Evolutionary conservation across 2,797 vertebrate genomes (phyloP), one percentile per base, ranked within the genome.

Genomic region (Falco biarmicus): DNA sequence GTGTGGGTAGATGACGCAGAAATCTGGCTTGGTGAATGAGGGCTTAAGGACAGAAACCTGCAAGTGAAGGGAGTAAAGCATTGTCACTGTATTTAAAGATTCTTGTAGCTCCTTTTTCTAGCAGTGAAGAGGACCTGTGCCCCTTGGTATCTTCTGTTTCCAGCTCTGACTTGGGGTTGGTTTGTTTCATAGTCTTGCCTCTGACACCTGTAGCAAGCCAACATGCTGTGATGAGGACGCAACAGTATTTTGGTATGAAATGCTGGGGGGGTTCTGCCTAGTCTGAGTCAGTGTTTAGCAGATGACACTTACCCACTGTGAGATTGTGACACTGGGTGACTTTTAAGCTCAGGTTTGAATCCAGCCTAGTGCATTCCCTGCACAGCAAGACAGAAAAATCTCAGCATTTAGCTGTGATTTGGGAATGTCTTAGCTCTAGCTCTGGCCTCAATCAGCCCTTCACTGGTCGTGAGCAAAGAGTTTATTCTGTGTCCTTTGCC

Each of bases 1-100:
- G 79, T 79, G 84, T 0, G 2, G 60, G 79, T 79, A 84, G 87
- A n/a, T 4, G 18, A 93, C 48, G 66, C 84, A 91, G 89, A 84
- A 93, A 78, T 87, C 76, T 82, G 57, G 37, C 82, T 53, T n/a
- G 1, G 6, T 60, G 61, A 88, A 56, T 43, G 57, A 84, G 25
- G 32, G 47, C n/a, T 41, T 34, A 73, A 88, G 51, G 73, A 81
- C 28, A 63, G 90, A 80, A 94, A 92, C 84, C 37, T 50, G 96
- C n/a, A 94, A 92, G 92, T 97, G 77, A 82, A 92, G 22, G 13
- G 71, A 92, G 29, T 43, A 57, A 88, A 82, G 48, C 71, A 41
- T 69, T 92, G 79, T 59, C 26, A 22, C 89, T 91, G 54, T 89
- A 50, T 81, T 63, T 53, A 51, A 64, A 86, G 73, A 63, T 75